Evolutionary conservation across 2,113 vertebrate genomes (phyloP), one percentile per base, ranked within the genome.

Genomic region (Prolemur simus): DNA sequence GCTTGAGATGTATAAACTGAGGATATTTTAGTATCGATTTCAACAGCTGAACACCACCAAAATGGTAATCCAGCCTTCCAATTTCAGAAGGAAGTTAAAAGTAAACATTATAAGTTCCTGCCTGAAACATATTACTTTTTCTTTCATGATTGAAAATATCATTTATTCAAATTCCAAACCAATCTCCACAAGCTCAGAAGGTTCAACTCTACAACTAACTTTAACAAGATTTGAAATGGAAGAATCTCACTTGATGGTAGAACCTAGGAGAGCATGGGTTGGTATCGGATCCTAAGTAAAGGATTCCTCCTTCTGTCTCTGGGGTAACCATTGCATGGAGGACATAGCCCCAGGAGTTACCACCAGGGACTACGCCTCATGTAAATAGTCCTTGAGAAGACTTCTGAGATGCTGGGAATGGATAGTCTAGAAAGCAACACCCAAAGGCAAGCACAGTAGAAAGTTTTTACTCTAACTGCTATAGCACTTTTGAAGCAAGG

Each of bases 41-140:
- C 47, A 42, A 54, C 29, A 88, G 29, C 47, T n/a, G 4, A 73
- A 73, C 20, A 15, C 29, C 39, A 71, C 25, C 77, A 66, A 93
- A 93, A 85, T 82, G 73, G 45, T 56, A 82, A 86, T 49, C 34
- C 23, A 80, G 34, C 5, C 18, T 88, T 88, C 39, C 25, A 69
- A 4, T 77, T 93, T 23, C n/a, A 95, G 83, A 58, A 87, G 58
- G 76, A 95, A 86, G 66, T 87, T 77, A 66, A 90, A 66, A 82
- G 23, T 94, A 93, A 90, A 73, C 49, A 49, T 68, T 84, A 37
- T 84, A 85, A 88, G 91, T 94, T 93, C 45, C 68, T 49, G 17
- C 27, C 34, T 69, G 58, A 76, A 47, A 4, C 21, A 66, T 74
- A 78, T 69, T 74, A 29, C 3, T 21, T 94, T 94, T 74, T 84